Conservation (phyloP, 2,888 invertebrate genomes). For the Bembecia ichneumoniformis region DNA sequence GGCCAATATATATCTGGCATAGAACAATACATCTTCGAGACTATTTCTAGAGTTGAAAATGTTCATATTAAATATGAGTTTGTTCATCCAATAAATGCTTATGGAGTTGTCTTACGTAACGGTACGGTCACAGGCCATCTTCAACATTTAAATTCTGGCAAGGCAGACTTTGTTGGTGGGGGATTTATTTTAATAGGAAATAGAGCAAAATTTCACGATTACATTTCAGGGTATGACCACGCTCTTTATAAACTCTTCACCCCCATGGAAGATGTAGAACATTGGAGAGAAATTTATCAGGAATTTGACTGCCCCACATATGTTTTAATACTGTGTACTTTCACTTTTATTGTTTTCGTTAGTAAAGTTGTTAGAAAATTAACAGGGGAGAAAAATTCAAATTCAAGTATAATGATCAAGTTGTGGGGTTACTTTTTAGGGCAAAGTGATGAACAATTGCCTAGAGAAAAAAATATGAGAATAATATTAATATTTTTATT, state of each 20-base stretch:
- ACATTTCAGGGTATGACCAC: constrained; percentile 34
- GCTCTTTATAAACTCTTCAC: constrained; percentile 26
- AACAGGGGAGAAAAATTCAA: constrained; percentile 14
- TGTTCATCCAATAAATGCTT: not conserved
- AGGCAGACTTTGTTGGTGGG: constrained; percentile 32
- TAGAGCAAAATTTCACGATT: constrained; percentile 35
- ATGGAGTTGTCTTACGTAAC: constrained; percentile 33
- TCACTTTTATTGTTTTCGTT: constrained; percentile 16
- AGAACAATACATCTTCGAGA: constrained; percentile 37
- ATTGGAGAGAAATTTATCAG: constrained; percentile 35
- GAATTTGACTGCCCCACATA: constrained; percentile 32
- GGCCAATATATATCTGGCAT: constrained; percentile 23
- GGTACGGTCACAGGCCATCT: constrained; percentile 33
- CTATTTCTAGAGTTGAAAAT: constrained; percentile 24
- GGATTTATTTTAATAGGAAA: constrained; percentile 34
- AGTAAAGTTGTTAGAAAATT: constrained; percentile 12
- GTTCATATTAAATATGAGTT: constrained; percentile 22
- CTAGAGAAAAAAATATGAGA: constrained; percentile 24
- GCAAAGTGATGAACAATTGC: constrained; percentile 24
- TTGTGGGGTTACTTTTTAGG: constrained; percentile 37
- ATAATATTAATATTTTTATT: constrained; percentile 35
- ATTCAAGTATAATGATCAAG: constrained; percentile 19
- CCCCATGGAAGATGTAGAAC: constrained; percentile 20
- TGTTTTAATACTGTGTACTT: constrained; percentile 28
- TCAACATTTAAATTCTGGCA: constrained; percentile 21